Percentiles rank a stretch among this genome's conserved stretches.
These are phyloP conservation scores for Sinocyclocheilus grahami DNA, from an alignment of 2,113 vertebrate species.

Conservation along the genomic window DNA sequence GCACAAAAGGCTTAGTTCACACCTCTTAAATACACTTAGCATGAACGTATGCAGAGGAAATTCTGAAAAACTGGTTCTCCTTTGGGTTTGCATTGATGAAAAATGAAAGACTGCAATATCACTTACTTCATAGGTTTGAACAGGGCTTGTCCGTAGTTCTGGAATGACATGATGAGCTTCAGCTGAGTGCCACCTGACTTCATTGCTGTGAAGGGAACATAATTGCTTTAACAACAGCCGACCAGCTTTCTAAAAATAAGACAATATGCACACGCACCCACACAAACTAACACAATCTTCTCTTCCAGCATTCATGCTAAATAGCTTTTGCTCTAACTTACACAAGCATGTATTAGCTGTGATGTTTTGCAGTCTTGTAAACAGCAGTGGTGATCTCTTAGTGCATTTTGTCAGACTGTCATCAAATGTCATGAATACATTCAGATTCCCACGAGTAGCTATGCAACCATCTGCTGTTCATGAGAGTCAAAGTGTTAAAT, in stretches of 20 bases:
- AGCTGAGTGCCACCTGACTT: constrained; percentile 98
- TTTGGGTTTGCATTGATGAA: not conserved
- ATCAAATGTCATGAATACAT: not conserved
- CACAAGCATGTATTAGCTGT: not conserved
- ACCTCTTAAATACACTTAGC: not conserved
- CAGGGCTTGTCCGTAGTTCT: constrained; percentile 91
- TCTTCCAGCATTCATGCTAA: constrained; percentile 6
- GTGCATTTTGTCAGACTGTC: not conserved
- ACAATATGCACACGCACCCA: constrained; percentile 19
- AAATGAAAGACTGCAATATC: constrained; percentile 20
- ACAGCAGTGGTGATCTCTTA: not conserved
- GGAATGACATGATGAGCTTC: constrained; percentile 98
- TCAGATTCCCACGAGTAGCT: not conserved
- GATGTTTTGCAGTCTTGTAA: constrained; percentile 1
- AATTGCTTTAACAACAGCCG: not conserved
- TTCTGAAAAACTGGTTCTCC: constrained; percentile 4
- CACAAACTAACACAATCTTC: constrained; percentile 1
- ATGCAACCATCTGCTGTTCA: constrained; percentile 25
- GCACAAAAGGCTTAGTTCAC: constrained; percentile 9
- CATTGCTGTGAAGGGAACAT: constrained; percentile 81
- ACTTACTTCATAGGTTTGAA: constrained; percentile 98
- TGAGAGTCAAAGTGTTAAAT: not conserved
- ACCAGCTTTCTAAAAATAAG: constrained; percentile 14
- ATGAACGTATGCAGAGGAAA: not conserved
- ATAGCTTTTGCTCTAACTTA: not conserved